Conservation (phyloP, 2,113 vertebrate genomes). For the Parotia lawesii region DNA sequence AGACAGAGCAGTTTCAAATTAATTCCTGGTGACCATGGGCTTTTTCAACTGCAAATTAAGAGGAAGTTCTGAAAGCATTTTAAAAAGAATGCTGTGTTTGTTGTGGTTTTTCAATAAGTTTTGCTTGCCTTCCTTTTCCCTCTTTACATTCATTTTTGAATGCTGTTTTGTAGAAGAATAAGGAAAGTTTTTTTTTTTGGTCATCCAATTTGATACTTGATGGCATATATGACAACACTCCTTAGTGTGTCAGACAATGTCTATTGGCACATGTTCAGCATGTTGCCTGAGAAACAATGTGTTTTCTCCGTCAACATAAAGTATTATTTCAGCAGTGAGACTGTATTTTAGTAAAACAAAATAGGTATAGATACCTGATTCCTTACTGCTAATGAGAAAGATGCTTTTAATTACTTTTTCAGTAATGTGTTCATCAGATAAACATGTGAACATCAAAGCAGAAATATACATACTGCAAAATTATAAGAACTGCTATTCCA, state of each 20-base stretch:
- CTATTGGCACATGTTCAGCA: background rate
- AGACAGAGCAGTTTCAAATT: background rate
- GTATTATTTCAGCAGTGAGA: background rate
- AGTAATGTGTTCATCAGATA: background rate
- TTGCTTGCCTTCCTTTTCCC: background rate
- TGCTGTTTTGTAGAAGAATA: background rate
- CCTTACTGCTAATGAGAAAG: background rate
- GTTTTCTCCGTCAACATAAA: background rate
- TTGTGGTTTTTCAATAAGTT: background rate
- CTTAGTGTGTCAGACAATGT: background rate
- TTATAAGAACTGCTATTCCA: background rate
- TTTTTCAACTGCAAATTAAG: background rate
- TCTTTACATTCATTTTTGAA: background rate
- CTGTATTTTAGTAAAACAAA: background rate
- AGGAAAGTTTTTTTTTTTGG: background rate
- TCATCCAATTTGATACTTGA: background rate
- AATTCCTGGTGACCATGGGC: background rate
- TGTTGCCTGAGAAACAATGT: background rate
- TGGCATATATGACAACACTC: background rate
- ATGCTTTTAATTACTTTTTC: background rate
- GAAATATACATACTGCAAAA: background rate
- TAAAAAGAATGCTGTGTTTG: background rate
- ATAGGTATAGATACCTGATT: background rate
- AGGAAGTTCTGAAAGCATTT: background rate
- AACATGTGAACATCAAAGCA: background rate